These are phyloP conservation scores for Palaemon carinicauda DNA, from an alignment of 1,140 invertebrate species.

Conservation along the genomic window DNA sequence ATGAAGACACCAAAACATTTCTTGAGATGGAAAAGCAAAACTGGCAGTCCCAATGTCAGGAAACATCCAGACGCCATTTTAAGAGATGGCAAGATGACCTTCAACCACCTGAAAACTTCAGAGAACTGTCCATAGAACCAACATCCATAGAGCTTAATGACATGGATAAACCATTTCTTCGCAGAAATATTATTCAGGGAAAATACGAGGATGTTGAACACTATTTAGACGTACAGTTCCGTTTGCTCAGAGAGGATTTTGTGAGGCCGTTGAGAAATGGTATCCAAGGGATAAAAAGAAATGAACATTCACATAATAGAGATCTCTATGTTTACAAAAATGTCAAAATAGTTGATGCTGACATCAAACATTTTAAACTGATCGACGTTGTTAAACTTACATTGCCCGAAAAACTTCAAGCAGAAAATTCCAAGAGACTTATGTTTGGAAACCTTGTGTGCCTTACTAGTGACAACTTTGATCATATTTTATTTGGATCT, in stretches of 20 bases:
- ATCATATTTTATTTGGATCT: constrained; percentile 73
- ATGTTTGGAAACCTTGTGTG: constrained; percentile 77
- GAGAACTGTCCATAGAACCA: constrained; percentile 22
- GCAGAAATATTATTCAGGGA: constrained; percentile 71
- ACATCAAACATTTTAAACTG: not conserved
- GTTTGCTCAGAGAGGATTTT: constrained; percentile 73
- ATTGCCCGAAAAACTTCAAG: constrained; percentile 39
- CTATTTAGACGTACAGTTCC: constrained; percentile 81
- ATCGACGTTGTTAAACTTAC: constrained; percentile 32
- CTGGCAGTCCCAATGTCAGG: not conserved
- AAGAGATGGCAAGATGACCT: not conserved
- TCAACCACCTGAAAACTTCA: constrained; percentile 38
- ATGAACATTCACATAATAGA: not conserved
- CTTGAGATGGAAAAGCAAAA: not conserved
- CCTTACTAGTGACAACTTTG: constrained; percentile 75
- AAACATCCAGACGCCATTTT: not conserved
- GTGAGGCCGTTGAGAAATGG: constrained; percentile 42
- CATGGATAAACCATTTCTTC: constrained; percentile 64
- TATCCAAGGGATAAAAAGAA: not conserved
- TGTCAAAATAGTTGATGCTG: not conserved
- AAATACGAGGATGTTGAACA: constrained; percentile 72
- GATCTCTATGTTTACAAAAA: constrained; percentile 31
- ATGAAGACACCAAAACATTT: no score
- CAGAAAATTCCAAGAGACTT: constrained; percentile 68
- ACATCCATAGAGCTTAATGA: constrained; percentile 21